These are phyloP conservation scores for Tachystola acroxantha DNA, from an alignment of 2,888 invertebrate genomes.

Conservation along the genomic window DNA sequence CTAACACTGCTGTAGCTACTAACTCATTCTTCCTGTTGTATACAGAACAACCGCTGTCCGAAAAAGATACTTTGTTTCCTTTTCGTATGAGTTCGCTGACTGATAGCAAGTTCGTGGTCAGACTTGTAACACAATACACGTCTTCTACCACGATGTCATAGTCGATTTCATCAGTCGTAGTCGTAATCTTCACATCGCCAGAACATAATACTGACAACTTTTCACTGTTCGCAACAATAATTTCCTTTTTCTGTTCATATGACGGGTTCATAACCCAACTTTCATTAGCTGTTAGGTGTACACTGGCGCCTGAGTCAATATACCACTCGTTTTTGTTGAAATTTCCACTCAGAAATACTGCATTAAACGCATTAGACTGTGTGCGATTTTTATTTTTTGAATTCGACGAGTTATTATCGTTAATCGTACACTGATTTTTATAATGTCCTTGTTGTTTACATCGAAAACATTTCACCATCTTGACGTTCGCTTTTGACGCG, in stretches of 20 bases:
- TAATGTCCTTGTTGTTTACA: slow-evolving; percentile 16
- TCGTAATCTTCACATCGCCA: slow-evolving; percentile 14
- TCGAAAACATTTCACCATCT: slow-evolving; percentile 10
- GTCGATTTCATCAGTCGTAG: slow-evolving; percentile 8
- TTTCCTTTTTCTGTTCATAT: slow-evolving; percentile 8
- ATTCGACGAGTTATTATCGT: too few species aligned
- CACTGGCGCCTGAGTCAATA: slow-evolving; percentile 13
- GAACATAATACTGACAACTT: slow-evolving; percentile 12
- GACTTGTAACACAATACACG: slow-evolving; percentile 14
- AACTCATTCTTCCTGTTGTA: slow-evolving; percentile 11
- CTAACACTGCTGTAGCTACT: slow-evolving; percentile 11
- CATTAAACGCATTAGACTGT: slow-evolving; percentile 12
- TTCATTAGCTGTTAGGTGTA: slow-evolving; percentile 12
- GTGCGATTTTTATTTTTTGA: not conserved
- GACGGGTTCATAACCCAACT: slow-evolving; percentile 5
- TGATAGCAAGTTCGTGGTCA: slow-evolving; percentile 17
- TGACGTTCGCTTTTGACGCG: not conserved
- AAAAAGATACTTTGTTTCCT: slow-evolving; percentile 16
- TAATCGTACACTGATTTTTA: slow-evolving; percentile 9
- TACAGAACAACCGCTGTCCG: slow-evolving; percentile 9
- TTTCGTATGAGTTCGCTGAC: slow-evolving; percentile 16
- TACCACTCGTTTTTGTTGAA: slow-evolving; percentile 15
- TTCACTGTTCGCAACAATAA: slow-evolving; percentile 15
- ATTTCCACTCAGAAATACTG: slow-evolving; percentile 13
- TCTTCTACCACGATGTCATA: slow-evolving; percentile 14